Percentiles rank a stretch among this genome's conserved stretches.
phyloP scores from a whole-genome alignment of 35 echinoderm and acorn worm species.

The Apostichopus californicus region DNA sequence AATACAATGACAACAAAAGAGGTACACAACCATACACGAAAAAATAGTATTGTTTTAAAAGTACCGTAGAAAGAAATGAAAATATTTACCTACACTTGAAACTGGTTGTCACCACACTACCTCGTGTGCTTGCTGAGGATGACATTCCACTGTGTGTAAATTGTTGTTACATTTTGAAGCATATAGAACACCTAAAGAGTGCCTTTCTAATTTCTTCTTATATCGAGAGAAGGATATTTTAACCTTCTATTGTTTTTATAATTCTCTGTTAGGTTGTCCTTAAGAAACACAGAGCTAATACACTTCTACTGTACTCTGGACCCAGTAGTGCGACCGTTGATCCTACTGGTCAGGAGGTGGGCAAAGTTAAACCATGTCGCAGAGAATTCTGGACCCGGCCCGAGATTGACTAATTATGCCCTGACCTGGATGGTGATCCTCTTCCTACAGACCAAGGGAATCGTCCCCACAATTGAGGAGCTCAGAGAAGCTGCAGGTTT shows the following conservation, averaged over 20 bases:
- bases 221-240: too few relatives aligned
- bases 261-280: slow-evolving; percentile 53
- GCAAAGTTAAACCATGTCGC: slow-evolving; percentile 71
- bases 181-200: background rate
- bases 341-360: slow-evolving; percentile 78
- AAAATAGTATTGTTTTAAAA: too few relatives aligned
- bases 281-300: slow-evolving; percentile 90
- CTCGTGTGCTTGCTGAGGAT: background rate
- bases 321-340: slow-evolving; percentile 62
- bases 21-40: too few relatives aligned
- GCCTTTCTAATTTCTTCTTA: too few relatives aligned
- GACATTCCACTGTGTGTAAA: background rate
- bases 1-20: too few relatives aligned
- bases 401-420: slow-evolving; percentile 90
- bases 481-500: slow-evolving; percentile 38
- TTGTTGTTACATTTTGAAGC: background rate
- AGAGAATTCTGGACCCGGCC: slow-evolving; percentile 76
- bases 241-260: too few relatives aligned
- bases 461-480: slow-evolving; percentile 73
- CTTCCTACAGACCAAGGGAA: slow-evolving; percentile 74
- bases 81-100: too few relatives aligned
- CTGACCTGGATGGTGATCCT: slow-evolving; percentile 76
- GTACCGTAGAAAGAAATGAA: too few relatives aligned
- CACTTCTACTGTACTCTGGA: slow-evolving; percentile 70
- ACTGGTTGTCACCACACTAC: background rate